Base-by-base conservation (phyloP, 2,113 vertebrate species). In the Speoplatyrhinus poulsoni region DNA sequence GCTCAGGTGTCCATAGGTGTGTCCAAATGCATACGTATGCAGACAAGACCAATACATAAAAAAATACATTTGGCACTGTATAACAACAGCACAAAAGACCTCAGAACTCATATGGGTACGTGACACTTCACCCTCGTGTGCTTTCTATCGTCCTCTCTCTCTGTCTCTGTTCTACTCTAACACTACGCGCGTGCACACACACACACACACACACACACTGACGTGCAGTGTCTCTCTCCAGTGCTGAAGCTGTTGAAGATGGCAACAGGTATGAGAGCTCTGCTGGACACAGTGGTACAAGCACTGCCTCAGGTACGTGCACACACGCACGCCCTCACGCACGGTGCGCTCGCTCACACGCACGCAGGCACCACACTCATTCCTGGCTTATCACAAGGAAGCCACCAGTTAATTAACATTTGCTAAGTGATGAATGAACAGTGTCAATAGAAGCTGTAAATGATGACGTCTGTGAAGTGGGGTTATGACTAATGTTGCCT, bases 211-310 rank as follows among this genome's bases (percentile, higher is more conserved):
- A 48, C 64, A 54, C 49, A 12, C 0, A 76, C 1, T 50, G 3
- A 52, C 73, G 8, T n/a, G 26, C 2, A 2, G 0, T 50, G 32
- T 82, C 70, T 80, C 32, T 0, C 89, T 70, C 16, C 72, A 99
- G 96, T 99, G 79, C 82, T 99, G 84, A 99, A 99, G 77, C 88
- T 99, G 75, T 88, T 99, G 79, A 99, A 99, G 91, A 98, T 99
- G 96, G 97, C 97, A 48, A 98, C 96, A 0, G 97, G 97, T 67
- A 99, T 99, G 97, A 92, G 97, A 73, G 96, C 97, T 26, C 90
- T 99, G 67, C 92, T 99, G 65, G 96, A 99, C 82, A 99, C 97
- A 0, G 97, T 99, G 83, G 96, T 98, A 9, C 97, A 99, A 78
- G 97, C 97, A 0, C 91, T 98, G 75, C 97, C 97, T 67, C 97